These are phyloP conservation scores for Lithophane semibrunnea DNA, from an alignment of 2,888 invertebrate species.

Conservation along the genomic window DNA sequence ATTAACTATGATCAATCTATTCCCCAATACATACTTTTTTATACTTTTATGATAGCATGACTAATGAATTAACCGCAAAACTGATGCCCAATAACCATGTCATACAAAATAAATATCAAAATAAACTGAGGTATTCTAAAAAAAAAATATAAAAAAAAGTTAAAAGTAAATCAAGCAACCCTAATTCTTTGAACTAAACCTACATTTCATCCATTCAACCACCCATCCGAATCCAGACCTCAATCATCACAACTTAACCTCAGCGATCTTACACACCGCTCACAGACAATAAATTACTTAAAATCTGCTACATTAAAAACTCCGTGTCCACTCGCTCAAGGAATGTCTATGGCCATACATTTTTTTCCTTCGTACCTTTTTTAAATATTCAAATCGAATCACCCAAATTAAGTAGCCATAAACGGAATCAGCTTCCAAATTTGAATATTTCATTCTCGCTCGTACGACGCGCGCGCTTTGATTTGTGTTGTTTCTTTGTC, in stretches of 20 bases:
- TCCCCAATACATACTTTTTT: background rate
- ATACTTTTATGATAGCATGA: slow-evolving; percentile 25
- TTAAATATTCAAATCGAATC: slow-evolving; percentile 90
- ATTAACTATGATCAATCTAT: background rate
- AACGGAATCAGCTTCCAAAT: slow-evolving; percentile 91
- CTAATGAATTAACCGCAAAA: slow-evolving; percentile 33
- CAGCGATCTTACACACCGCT: slow-evolving; percentile 62
- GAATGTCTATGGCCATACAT: slow-evolving; percentile 85
- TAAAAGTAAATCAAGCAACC: slow-evolving; percentile 39
- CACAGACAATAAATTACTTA: slow-evolving; percentile 65
- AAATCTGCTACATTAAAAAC: slow-evolving; percentile 71
- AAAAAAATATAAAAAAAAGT: background rate
- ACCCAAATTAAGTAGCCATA: slow-evolving; percentile 91
- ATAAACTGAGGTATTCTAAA: slow-evolving; percentile 15
- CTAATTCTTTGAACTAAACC: slow-evolving; percentile 48
- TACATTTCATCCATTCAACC: slow-evolving; percentile 51
- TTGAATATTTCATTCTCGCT: slow-evolving; percentile 90
- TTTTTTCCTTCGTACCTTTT: slow-evolving; percentile 83
- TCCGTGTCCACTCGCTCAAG: slow-evolving; percentile 72
- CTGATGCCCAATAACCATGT: slow-evolving; percentile 19
- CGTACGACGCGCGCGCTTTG: slow-evolving; percentile 84
- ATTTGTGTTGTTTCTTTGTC: slow-evolving; percentile 79
- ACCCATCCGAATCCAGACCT: slow-evolving; percentile 61
- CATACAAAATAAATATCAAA: no score
- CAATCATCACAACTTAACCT: slow-evolving; percentile 60